Percentiles rank a stretch among this genome's conserved stretches.
Conservation (phyloP, 2,113 vertebrate genomes). For the Mustela nigripes region DNA sequence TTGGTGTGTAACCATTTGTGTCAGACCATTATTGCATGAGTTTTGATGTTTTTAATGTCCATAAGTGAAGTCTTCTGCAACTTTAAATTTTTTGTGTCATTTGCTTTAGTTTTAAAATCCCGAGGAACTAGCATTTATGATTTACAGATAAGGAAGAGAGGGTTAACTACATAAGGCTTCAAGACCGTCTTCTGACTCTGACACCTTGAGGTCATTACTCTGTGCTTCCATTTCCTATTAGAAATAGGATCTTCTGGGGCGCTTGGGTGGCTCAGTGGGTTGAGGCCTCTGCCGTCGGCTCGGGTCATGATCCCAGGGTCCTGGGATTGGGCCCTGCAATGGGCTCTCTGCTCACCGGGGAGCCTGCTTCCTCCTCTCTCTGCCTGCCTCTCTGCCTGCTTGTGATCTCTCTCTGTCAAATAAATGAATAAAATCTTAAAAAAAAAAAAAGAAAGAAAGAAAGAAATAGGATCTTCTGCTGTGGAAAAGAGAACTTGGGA, state of each 20-base stretch:
- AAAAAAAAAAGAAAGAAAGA: no score
- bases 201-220: not conserved
- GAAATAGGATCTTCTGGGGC: not conserved
- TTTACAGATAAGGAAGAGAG: not conserved
- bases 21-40: not conserved
- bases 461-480: not conserved
- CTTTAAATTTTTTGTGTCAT: not conserved
- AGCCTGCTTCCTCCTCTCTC: no score
- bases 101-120: slow-evolving; percentile 14
- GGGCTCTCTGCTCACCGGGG: no score
- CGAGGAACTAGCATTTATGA: not conserved
- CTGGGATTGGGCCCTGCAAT: no score
- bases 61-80: not conserved
- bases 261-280: no score
- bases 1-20: not conserved
- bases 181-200: not conserved
- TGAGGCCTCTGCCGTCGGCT: no score
- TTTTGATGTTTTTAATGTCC: slow-evolving; percentile 13
- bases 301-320: no score
- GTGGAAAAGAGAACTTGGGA: not conserved
- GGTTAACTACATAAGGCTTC: no score
- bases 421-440: no score
- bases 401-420: no score
- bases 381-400: no score
- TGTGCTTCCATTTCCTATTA: not conserved